Evolutionary conservation across 1,140 invertebrate genomes (phyloP), one percentile per base, ranked within the genome.

Genomic region (Trichonephila inaurata): DNA sequence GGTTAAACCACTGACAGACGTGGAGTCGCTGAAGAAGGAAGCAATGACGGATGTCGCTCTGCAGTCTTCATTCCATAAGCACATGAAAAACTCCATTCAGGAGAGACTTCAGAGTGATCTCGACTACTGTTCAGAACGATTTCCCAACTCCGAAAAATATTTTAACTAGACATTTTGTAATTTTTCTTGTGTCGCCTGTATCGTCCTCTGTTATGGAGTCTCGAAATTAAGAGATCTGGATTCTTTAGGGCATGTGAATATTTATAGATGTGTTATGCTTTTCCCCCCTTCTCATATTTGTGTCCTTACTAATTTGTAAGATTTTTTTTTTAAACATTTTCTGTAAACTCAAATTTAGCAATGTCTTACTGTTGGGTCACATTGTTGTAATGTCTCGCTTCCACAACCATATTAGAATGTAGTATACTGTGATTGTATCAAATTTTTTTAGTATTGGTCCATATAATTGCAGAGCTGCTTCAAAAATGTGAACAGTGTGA

Each of bases 111-210:
- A 95, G 72, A 95, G 95, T 82, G 96, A 96, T 94, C 94, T 95
- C 81, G 96, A 97, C 94, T 97, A 96, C 94, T 96, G 95, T 24
- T 95, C 96, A 8, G 96, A 96, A 77, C 95, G 95, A 92, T 97
- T 96, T 95, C 96, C 96, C 19, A 96, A 96, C 94, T 95, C 96
- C 60, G 95, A 96, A 87, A 95, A 95, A 94, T 96, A 96, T 94
- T 96, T 96, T 94, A 94, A 94, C 51, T 88, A 64, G n/a, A 87
- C 14, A 10, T 77, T 18, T 33, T 40, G 18, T 18, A 18, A 1
- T 33, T 18, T 33, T 33, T 18, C 18, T 1, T 72, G 24, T 40
- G 1, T 18, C 16, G 16, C 33, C 77, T 33, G 10, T 69, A n/a
- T 77, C 28, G 28, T 77, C 28, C 72, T 77, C 28, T 77, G 72